Base-by-base conservation (phyloP, 1,140 invertebrate genomes). In the Dufourea novaeangliae region DNA sequence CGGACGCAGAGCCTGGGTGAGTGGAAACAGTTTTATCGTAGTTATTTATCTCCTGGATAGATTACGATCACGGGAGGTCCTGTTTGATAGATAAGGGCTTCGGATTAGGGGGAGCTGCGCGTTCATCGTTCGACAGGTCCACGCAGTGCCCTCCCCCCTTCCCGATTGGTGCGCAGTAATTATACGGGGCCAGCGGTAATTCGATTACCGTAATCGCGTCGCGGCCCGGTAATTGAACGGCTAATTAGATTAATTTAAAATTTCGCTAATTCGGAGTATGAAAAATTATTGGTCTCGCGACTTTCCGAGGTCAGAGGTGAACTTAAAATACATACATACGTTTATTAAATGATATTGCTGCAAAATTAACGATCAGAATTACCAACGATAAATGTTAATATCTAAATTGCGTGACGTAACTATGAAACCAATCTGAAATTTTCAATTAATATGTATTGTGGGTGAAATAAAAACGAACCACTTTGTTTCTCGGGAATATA, bases 231-330 rank as follows among this genome's bases (percentile, higher is more conserved):
- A 90, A 91, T 91, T 89, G 88, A 86, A 89, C 78, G 84, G 68
- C 78, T 88, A 90, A 92, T 91, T 89, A 90, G 84, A 91, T 90
- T 88, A 88, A 90, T 92, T 89, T 83, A 88, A 91, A 90, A 91
- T 91, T 91, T 88, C 79, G 83, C 84, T 87, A 86, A 88, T 75
- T 87, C 71, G n/a, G n/a, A n/a, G n/a, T n/a, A n/a, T n/a, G n/a
- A n/a, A n/a, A n/a, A n/a, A n/a, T n/a, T n/a, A n/a, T n/a, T n/a
- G n/a, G n/a, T n/a, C n/a, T n/a, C n/a, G n/a, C n/a, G n/a, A n/a
- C n/a, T n/a, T n/a, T n/a, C n/a, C n/a, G n/a, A n/a, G n/a, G n/a
- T n/a, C n/a, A n/a, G n/a, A n/a, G n/a, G n/a, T n/a, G n/a, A n/a
- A n/a, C n/a, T n/a, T n/a, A n/a, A n/a, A n/a, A n/a, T n/a, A n/a